A percentile compares a stretch with the other conserved stretches of the same genome.
phyloP scores from a whole-genome alignment of 2,888 invertebrate species.

The Strigamia crassipes region DNA sequence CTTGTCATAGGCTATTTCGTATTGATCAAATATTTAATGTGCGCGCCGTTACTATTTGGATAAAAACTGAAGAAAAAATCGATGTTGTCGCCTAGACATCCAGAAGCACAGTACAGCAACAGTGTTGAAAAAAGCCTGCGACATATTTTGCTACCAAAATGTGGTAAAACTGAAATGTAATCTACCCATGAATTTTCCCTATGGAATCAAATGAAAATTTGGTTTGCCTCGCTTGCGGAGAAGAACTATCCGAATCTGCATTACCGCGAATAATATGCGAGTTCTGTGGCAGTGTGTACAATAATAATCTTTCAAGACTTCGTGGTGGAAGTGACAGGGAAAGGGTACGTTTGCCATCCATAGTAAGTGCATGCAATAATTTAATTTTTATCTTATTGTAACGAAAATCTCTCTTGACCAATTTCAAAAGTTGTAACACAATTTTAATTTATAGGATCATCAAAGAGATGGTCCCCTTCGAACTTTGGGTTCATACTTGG shows the following conservation, averaged over 20 bases:
- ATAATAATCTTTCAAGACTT: not conserved
- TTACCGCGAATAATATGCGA: conserved; percentile 11
- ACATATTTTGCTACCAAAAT: not conserved
- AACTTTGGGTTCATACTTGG: conserved; percentile 48
- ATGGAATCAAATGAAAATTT: not conserved
- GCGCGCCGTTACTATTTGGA: conserved; percentile 25
- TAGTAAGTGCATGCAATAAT: not conserved
- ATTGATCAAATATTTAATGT: conserved; percentile 40
- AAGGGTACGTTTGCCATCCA: not conserved
- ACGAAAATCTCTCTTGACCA: not conserved
- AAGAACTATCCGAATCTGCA: not conserved
- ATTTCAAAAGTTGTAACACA: not conserved
- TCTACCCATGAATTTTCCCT: not conserved
- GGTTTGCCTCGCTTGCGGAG: not conserved
- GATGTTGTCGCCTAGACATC: conserved; percentile 20
- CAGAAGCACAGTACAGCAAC: not conserved
- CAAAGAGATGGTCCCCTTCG: conserved; percentile 46
- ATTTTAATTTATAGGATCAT: conserved; percentile 26
- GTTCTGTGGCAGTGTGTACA: not conserved
- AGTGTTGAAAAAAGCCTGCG: not conserved
- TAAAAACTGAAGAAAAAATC: not conserved
- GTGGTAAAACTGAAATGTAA: not conserved
- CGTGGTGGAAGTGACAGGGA: conserved; percentile 15
- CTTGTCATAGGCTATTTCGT: conserved; percentile 1
- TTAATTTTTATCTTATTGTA: not conserved